Evolutionary conservation across 2,113 vertebrate species (phyloP).

Genomic region (Equus quagga): DNA sequence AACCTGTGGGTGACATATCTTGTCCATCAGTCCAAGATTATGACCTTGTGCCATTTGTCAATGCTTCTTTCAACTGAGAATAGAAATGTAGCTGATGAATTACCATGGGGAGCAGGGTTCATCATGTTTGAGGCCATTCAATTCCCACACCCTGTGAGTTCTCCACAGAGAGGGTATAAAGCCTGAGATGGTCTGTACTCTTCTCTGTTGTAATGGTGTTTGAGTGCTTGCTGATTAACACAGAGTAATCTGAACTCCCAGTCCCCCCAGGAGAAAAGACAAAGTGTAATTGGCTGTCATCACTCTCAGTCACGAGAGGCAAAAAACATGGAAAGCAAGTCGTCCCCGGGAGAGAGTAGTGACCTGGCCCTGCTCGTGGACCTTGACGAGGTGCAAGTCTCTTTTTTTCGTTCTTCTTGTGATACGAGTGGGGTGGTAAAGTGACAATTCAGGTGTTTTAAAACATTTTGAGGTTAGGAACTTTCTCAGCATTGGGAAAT

Average conservation of each 20-base stretch:
- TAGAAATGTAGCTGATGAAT: background rate
- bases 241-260: background rate
- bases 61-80: background rate
- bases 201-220: background rate
- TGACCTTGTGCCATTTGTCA: background rate
- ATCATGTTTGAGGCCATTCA: background rate
- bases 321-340: background rate
- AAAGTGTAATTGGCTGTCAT: background rate
- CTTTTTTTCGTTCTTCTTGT: background rate
- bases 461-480: background rate
- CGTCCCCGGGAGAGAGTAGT: background rate
- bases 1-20: background rate
- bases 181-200: background rate
- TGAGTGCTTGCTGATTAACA: background rate
- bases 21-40: background rate
- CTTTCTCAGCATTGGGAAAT: background rate
- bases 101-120: background rate
- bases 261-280: background rate
- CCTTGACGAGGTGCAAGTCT: background rate
- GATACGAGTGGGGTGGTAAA: background rate
- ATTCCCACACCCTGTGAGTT: background rate
- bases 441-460: background rate
- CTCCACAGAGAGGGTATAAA: background rate
- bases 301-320: background rate
- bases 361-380: background rate